phyloP scores from a whole-genome alignment of 2,888 invertebrate species.

The Tethea ocularis region DNA sequence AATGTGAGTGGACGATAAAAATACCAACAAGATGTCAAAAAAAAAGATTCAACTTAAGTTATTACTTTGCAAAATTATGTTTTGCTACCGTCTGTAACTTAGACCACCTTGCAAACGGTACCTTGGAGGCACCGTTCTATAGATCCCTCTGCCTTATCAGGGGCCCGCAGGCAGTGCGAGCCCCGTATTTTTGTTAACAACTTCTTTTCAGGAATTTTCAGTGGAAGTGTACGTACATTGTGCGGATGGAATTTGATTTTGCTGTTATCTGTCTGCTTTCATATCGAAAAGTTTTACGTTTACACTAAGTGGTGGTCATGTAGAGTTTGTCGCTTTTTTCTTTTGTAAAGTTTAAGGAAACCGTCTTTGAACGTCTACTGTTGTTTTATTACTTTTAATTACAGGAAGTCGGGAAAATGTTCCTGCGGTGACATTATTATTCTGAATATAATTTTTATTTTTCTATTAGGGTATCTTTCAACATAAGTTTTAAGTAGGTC shows the following conservation, averaged over 20 bases:
- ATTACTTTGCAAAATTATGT: neutral
- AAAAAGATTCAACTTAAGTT: too few species aligned
- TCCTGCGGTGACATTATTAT: too few species aligned
- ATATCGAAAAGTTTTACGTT: slow-evolving; percentile 11
- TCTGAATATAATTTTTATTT: too few species aligned
- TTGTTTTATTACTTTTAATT: too few species aligned
- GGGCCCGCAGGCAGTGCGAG: slow-evolving; percentile 67
- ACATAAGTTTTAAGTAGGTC: too few species aligned
- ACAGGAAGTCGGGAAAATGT: too few species aligned
- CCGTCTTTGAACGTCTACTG: too few species aligned
- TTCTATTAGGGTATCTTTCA: too few species aligned
- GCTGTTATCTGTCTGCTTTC: slow-evolving; percentile 41
- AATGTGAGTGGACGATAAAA: too few species aligned
- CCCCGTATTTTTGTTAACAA: slow-evolving; percentile 81
- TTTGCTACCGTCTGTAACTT: slow-evolving; percentile 41
- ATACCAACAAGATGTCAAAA: too few species aligned
- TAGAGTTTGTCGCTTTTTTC: neutral
- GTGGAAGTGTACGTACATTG: slow-evolving; percentile 52
- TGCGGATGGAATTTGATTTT: slow-evolving; percentile 62
- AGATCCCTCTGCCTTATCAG: slow-evolving; percentile 70
- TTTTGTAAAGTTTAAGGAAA: too few species aligned
- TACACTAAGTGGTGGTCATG: neutral
- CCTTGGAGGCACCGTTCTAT: slow-evolving; percentile 55
- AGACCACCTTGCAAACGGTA: slow-evolving; percentile 33
- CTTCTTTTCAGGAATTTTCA: slow-evolving; percentile 77